These are phyloP conservation scores for Theocolax elegans DNA, from an alignment of 1,140 invertebrate genomes.

Conservation along the genomic window DNA sequence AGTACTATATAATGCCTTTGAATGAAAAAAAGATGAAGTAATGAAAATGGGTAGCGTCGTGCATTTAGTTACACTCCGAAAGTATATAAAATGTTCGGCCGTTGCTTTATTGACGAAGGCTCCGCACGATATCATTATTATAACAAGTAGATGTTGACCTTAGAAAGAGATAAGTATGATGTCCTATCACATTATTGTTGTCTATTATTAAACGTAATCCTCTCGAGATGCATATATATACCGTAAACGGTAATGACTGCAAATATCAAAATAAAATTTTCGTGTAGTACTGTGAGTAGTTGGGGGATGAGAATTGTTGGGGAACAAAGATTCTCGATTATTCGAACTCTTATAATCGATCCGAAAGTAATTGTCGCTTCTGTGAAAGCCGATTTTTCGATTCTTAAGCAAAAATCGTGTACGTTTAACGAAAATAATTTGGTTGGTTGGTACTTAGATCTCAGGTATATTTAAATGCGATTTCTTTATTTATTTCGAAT, in stretches of 20 bases:
- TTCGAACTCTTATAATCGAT: background rate
- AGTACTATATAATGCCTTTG: constrained; percentile 33
- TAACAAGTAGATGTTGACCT: constrained; percentile 23
- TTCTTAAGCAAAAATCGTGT: constrained; percentile 1
- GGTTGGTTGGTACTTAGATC: constrained; percentile 7
- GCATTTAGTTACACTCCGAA: constrained; percentile 14
- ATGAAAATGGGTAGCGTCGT: constrained; percentile 18
- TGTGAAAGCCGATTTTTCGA: constrained; percentile 20
- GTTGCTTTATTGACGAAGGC: constrained; percentile 19
- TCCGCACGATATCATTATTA: constrained; percentile 33
- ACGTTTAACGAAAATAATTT: background rate
- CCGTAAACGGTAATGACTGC: constrained; percentile 27
- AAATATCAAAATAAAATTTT: constrained; percentile 29
- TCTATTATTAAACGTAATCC: constrained; percentile 34
- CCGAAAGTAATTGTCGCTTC: background rate
- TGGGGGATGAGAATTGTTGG: background rate
- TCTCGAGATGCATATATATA: constrained; percentile 26
- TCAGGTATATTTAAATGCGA: background rate
- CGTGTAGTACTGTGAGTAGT: constrained; percentile 17
- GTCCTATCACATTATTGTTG: constrained; percentile 38
- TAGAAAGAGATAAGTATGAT: constrained; percentile 38
- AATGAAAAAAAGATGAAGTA: constrained; percentile 27
- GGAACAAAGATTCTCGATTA: background rate
- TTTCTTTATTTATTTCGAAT: background rate
- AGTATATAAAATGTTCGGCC: constrained; percentile 6